A percentile compares a stretch with the other conserved stretches of the same genome.
phyloP scores from a whole-genome alignment of 1,140 invertebrate genomes.

The Drosophila parvula region DNA sequence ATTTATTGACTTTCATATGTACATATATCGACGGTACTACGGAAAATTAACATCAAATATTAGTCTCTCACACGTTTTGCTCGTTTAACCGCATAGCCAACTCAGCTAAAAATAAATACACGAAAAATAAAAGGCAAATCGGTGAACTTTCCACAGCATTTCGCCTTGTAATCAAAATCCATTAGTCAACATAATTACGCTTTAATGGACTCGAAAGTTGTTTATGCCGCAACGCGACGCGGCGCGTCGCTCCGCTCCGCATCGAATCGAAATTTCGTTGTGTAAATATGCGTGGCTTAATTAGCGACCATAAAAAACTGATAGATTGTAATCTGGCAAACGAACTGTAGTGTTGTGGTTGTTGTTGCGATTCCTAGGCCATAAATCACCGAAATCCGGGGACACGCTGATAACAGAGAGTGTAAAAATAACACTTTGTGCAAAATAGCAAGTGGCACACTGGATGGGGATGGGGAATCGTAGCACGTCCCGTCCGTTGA shows the following conservation, averaged over 20 bases:
- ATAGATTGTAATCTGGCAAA: constrained; percentile 48
- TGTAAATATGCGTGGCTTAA: constrained; percentile 57
- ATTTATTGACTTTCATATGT: constrained; percentile 27
- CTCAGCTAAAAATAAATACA: constrained; percentile 6
- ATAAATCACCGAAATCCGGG: constrained; percentile 32
- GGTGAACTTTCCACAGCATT: constrained; percentile 58
- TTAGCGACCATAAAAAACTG: constrained; percentile 50
- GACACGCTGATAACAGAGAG: constrained; percentile 55
- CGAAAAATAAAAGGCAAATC: constrained; percentile 13
- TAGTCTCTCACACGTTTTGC: constrained; percentile 52
- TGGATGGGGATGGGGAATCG: constrained; percentile 15
- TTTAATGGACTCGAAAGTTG: constrained; percentile 55
- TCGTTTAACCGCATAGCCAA: constrained; percentile 42
- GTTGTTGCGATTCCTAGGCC: constrained; percentile 14
- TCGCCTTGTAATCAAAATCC: constrained; percentile 53
- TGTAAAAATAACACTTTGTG: constrained; percentile 59
- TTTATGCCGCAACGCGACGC: constrained; percentile 23
- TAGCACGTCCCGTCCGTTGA: constrained; percentile 23
- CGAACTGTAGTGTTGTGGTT: background rate
- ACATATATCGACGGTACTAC: constrained; percentile 2
- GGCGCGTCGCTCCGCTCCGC: constrained; percentile 4
- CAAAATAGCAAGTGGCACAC: constrained; percentile 53
- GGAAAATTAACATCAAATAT: background rate
- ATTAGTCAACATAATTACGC: constrained; percentile 73
- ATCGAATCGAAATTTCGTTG: constrained; percentile 25